Evolutionary conservation across 2,888 invertebrate genomes (phyloP), one percentile per base, ranked within the genome.

Genomic region (Eremobia ochroleuca): DNA sequence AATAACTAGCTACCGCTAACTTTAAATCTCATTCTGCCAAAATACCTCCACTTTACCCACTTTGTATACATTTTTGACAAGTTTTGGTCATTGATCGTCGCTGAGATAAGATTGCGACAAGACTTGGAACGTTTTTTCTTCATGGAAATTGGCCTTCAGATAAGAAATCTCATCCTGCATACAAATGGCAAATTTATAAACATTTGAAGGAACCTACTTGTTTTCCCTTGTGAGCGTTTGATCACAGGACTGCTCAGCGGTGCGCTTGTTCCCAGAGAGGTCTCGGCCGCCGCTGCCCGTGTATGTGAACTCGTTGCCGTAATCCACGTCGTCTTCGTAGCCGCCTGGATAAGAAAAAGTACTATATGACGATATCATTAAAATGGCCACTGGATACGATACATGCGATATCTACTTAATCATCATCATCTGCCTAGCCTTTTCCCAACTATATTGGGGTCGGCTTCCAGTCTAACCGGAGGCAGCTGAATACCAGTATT

Each of bases 271-370:
- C 5, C 98, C 98, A 2, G 98, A 98, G 1, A 98, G 95, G 93
- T 98, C 98, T 13, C 98, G 96, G 0, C 99, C 99, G 11, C 99
- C 99, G 87, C 98, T 98, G 43, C 98, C 99, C 0, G 98, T 98
- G 93, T 98, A 99, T 3, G 97, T 97, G 92, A 99, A 98, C 92
- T 98, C 98, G 68, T 98, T 97, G 0, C 99, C 99, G 83, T 98
- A 95, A 92, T 99, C 99, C 31, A 97, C 97, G 92, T 99, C 98
- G 91, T 98, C 98, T 93, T 98, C 98, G 90, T 99, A 99, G 0
- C 98, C 98, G 31, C 98, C 98, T 91, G 97, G 9, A 37, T 11
- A 34, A 37, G n/a, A n/a, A 11, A 37, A 59, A 4, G 13, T 21
- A n/a, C 59, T n/a, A 2, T 6, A 37, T 37, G 34, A 37, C 28